Conservation (phyloP, 2,888 invertebrate species). For the Zygaena filipendulae region DNA sequence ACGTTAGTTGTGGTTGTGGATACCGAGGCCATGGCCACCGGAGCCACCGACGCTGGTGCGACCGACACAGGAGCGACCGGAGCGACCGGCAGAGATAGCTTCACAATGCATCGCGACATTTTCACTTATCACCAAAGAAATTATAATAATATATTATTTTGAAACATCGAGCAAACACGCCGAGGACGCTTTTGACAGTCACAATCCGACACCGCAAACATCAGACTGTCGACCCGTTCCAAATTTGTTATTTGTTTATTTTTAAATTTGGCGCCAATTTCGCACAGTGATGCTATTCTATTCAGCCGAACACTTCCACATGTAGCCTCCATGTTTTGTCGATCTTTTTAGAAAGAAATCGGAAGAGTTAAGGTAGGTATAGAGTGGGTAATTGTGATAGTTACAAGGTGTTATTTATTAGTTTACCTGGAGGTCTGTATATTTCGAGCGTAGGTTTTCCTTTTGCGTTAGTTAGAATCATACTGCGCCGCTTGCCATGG, state of each 20-base stretch:
- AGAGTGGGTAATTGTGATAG: too few species aligned
- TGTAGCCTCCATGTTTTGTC: too few species aligned
- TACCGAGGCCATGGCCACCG: slow-evolving; percentile 7
- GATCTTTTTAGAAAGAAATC: too few species aligned
- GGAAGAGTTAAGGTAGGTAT: too few species aligned
- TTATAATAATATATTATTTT: slow-evolving; percentile 18
- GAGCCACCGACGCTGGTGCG: slow-evolving; percentile 4
- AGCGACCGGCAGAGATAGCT: slow-evolving; percentile 39
- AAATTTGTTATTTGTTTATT: slow-evolving; percentile 64
- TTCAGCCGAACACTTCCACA: slow-evolving; percentile 31
- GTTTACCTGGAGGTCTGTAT: slow-evolving; percentile 85
- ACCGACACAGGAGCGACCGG: slow-evolving; percentile 23
- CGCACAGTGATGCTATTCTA: slow-evolving; percentile 35
- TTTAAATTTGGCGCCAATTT: slow-evolving; percentile 64
- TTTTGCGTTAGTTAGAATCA: slow-evolving; percentile 74
- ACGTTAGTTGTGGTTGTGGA: slow-evolving; percentile 6
- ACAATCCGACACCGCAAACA: slow-evolving; percentile 51
- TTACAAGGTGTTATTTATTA: slow-evolving; percentile 10
- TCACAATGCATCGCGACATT: slow-evolving; percentile 63
- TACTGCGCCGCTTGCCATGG: slow-evolving; percentile 78
- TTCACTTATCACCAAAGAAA: slow-evolving; percentile 17
- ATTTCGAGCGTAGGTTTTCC: slow-evolving; percentile 89
- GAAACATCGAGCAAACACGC: slow-evolving; percentile 18
- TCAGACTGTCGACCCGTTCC: slow-evolving; percentile 58
- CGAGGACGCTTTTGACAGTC: slow-evolving; percentile 21